Conservation (phyloP, 2,888 invertebrate genomes). For the Tortricodes alternella region DNA sequence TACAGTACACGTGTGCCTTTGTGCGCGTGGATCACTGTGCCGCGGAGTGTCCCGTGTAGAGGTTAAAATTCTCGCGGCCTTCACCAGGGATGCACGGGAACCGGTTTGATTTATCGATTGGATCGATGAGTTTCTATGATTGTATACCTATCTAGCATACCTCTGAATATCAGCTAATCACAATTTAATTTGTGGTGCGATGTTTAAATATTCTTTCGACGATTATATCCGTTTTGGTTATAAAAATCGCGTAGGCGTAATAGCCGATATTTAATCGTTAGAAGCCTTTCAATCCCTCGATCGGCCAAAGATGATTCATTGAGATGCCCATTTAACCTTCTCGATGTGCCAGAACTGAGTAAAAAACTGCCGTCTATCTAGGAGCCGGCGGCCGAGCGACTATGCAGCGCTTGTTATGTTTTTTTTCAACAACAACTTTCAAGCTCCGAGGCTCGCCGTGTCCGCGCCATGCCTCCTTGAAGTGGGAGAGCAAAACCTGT, state of each 20-base stretch:
- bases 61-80: slow-evolving; percentile 74
- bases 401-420: slow-evolving; percentile 62
- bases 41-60: slow-evolving; percentile 69
- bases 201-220: too few species aligned
- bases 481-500: slow-evolving; percentile 83
- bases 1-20: slow-evolving; percentile 42
- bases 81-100: slow-evolving; percentile 77
- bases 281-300: slow-evolving; percentile 4
- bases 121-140: slow-evolving; percentile 45
- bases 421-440: slow-evolving; percentile 68
- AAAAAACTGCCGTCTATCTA: slow-evolving; percentile 33
- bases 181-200: too few species aligned
- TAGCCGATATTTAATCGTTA: slow-evolving; percentile 20
- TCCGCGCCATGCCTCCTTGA: slow-evolving; percentile 76
- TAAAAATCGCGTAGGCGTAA: slow-evolving; percentile 20
- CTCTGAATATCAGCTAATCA: neutral
- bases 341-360: slow-evolving; percentile 11
- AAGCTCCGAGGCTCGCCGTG: slow-evolving; percentile 68
- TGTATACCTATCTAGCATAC: slow-evolving; percentile 22
- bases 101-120: slow-evolving; percentile 62
- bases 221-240: too few species aligned
- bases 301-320: slow-evolving; percentile 22
- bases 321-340: slow-evolving; percentile 22
- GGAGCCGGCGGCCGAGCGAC: slow-evolving; percentile 41
- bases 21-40: slow-evolving; percentile 62